phyloP scores from a whole-genome alignment of 2,113 vertebrate species.

The Tricholaema leucomelas region DNA sequence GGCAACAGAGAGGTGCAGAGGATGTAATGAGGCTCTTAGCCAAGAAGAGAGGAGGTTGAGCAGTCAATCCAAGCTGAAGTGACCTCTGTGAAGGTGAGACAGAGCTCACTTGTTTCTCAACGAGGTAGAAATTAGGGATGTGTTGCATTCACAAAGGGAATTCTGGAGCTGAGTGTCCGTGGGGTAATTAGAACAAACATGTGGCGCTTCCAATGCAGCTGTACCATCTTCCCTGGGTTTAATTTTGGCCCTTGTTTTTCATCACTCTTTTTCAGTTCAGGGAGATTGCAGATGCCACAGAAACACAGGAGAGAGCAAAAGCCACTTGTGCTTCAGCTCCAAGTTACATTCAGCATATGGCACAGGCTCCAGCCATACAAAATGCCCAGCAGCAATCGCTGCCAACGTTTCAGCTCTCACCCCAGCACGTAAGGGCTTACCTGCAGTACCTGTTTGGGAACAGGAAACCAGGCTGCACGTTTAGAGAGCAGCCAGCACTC shows the following conservation, averaged over 20 bases:
- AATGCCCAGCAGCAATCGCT: neutral
- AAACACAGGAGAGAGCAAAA: neutral
- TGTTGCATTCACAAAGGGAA: neutral
- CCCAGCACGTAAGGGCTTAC: neutral
- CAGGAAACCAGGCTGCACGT: neutral
- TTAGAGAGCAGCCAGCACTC: neutral
- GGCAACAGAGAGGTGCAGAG: neutral
- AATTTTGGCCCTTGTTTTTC: neutral
- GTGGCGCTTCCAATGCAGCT: fast-evolving
- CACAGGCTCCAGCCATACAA: neutral
- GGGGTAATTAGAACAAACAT: neutral
- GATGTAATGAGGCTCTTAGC: neutral
- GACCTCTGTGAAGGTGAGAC: conserved; percentile 37
- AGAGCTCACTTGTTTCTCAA: neutral
- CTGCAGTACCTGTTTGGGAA: neutral
- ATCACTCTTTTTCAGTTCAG: neutral
- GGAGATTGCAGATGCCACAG: neutral
- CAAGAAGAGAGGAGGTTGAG: neutral
- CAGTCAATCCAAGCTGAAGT: neutral
- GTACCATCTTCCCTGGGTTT: neutral
- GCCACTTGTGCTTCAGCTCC: neutral
- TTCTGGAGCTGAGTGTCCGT: neutral
- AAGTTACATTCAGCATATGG: fast-evolving
- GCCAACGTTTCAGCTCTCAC: neutral
- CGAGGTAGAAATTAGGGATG: neutral